A percentile compares a stretch with the other conserved stretches of the same genome.
Conservation (phyloP, 2,888 invertebrate species). For the Erannis defoliaria region DNA sequence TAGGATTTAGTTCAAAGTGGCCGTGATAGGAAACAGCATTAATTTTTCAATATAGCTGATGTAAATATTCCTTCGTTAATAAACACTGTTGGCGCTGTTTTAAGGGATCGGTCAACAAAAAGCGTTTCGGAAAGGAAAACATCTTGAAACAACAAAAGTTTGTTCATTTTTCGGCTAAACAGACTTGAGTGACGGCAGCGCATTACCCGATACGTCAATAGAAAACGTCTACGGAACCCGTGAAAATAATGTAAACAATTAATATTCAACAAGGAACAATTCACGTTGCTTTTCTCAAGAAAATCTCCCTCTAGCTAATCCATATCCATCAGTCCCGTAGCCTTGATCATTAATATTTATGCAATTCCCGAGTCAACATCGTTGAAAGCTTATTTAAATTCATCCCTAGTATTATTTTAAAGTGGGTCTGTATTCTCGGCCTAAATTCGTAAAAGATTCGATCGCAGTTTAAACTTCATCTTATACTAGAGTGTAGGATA, state of each 20-base stretch:
- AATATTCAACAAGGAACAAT: conserved; percentile 45
- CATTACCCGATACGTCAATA: conserved; percentile 64
- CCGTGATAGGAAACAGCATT: conserved; percentile 26
- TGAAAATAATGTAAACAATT: conserved; percentile 36
- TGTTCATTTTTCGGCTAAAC: conserved; percentile 48
- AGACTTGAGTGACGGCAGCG: conserved; percentile 59
- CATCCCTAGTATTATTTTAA: conserved; percentile 75
- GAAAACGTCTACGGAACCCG: conserved; percentile 49
- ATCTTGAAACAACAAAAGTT: conserved; percentile 47
- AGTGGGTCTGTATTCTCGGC: conserved; percentile 61
- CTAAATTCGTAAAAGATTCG: conserved; percentile 64
- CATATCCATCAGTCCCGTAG: conserved; percentile 72
- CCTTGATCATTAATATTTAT: conserved; percentile 80
- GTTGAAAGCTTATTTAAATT: conserved; percentile 82
- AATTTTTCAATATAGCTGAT: conserved; percentile 23
- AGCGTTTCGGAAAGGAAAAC: conserved; percentile 41
- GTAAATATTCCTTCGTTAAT: conserved; percentile 36
- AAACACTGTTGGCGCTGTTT: conserved; percentile 39
- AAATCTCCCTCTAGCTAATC: conserved; percentile 59
- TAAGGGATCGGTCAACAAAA: conserved; percentile 42
- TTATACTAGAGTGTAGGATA: conserved; percentile 26
- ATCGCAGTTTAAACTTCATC: conserved; percentile 71
- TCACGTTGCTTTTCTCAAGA: conserved; percentile 27
- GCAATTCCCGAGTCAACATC: conserved; percentile 73
- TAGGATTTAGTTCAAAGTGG: not conserved